Evolutionary conservation across 2,113 vertebrate species (phyloP).

Genomic region (Eulemur rufifrons): DNA sequence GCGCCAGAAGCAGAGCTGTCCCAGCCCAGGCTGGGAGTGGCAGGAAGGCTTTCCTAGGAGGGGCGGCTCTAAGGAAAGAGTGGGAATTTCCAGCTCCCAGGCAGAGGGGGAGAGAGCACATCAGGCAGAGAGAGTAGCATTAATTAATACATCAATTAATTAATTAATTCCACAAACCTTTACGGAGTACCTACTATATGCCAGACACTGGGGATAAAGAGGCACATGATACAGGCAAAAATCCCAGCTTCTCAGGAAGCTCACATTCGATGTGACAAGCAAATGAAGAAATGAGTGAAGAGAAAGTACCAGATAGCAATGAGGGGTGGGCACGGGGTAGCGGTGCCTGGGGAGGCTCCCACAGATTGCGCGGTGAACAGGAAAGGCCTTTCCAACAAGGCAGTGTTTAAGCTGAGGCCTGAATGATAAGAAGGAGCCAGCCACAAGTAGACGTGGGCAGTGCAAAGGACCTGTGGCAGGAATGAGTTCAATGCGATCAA

Average conservation of each 20-base stretch:
- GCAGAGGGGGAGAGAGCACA: not conserved
- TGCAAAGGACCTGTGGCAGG: not conserved
- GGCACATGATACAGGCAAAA: not conserved
- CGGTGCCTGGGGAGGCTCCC: too few relatives aligned
- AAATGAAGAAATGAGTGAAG: not conserved
- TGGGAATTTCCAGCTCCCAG: not conserved
- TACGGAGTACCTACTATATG: not conserved
- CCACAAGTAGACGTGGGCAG: not conserved
- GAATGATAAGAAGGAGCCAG: not conserved
- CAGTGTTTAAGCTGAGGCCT: not conserved
- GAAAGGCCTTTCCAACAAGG: not conserved
- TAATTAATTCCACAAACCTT: not conserved
- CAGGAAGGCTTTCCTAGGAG: not conserved
- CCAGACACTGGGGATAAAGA: not conserved
- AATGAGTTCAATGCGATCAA: not conserved
- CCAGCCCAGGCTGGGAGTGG: rapidly evolving
- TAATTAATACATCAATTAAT: not conserved
- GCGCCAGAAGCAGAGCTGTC: not conserved
- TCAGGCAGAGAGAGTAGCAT: not conserved
- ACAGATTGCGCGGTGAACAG: too few relatives aligned
- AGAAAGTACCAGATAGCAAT: not conserved
- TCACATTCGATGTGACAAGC: not conserved
- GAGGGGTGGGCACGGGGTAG: not conserved
- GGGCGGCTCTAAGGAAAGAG: not conserved
- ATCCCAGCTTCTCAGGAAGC: rapidly evolving